Evolutionary conservation across 2,797 vertebrate genomes (phyloP).

Genomic region (Myotis pilosus): DNA sequence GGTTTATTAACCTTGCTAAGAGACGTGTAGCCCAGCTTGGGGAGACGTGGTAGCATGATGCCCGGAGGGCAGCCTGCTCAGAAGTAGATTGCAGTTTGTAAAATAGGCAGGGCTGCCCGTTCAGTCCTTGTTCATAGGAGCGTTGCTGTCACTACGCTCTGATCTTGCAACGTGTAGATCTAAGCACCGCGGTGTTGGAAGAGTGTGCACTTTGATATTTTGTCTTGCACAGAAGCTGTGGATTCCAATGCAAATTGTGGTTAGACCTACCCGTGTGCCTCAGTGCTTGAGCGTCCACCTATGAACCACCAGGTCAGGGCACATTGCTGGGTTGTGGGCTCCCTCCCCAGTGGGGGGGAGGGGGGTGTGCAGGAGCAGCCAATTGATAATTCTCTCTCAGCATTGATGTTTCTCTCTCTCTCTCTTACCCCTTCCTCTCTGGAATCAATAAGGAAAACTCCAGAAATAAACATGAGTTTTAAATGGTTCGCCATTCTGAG

Average conservation of each 20-base stretch:
- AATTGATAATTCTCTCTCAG: too few relatives aligned
- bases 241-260: background rate
- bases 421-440: too few relatives aligned
- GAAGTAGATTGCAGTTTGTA: background rate
- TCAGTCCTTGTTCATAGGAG: background rate
- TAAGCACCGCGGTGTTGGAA: background rate
- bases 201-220: background rate
- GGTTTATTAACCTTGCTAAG: background rate
- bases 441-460: background rate
- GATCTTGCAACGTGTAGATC: background rate
- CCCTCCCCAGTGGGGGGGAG: too few relatives aligned
- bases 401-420: too few relatives aligned
- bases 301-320: too few relatives aligned
- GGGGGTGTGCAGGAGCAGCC: too few relatives aligned
- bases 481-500: background rate
- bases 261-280: too few relatives aligned
- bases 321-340: too few relatives aligned
- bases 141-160: background rate
- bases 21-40: background rate
- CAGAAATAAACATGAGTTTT: background rate
- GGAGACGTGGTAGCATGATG: background rate
- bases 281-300: too few relatives aligned
- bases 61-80: background rate
- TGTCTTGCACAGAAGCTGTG: background rate
- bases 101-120: background rate